Percentiles rank a stretch among this genome's conserved stretches.
Evolutionary conservation across 2,888 invertebrate genomes (phyloP).

Genomic region (Petrolisthes cinctipes): DNA sequence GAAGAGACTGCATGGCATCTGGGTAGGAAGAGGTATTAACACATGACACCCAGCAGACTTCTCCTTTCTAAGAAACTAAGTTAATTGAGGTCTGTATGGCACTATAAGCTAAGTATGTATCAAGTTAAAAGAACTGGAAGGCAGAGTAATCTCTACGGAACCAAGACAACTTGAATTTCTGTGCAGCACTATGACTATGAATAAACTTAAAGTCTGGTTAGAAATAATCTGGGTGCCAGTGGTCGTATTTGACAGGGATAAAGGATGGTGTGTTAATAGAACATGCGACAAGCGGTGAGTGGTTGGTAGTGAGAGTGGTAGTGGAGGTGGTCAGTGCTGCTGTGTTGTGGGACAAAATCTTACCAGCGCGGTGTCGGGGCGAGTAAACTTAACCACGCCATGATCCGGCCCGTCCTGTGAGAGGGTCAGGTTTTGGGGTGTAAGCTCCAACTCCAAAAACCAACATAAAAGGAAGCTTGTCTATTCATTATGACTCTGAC

Average conservation of each 20-base stretch:
- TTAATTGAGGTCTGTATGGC: too few species aligned
- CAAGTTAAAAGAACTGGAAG: too few species aligned
- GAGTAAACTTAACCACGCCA: slow-evolving; percentile 57
- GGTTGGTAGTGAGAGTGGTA: slow-evolving; percentile 23
- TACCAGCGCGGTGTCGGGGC: slow-evolving; percentile 56
- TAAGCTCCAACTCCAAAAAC: slow-evolving; percentile 26
- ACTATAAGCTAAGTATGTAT: too few species aligned
- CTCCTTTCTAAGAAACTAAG: neutral
- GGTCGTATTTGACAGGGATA: neutral
- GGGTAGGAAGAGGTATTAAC: neutral
- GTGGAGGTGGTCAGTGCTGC: slow-evolving; percentile 17
- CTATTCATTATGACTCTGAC: neutral
- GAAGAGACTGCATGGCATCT: too few species aligned
- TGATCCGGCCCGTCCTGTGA: slow-evolving; percentile 52
- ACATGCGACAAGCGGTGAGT: slow-evolving; percentile 11
- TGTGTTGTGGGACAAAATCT: slow-evolving; percentile 21
- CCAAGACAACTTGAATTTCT: too few species aligned
- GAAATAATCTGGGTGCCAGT: neutral
- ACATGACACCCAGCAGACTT: neutral
- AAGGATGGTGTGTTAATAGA: slow-evolving; percentile 17
- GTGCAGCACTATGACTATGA: too few species aligned
- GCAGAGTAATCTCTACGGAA: too few species aligned
- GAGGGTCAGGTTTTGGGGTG: slow-evolving; percentile 37
- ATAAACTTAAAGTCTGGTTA: neutral
- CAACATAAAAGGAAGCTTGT: slow-evolving; percentile 22